phyloP scores from a whole-genome alignment of 2,888 invertebrate genomes.

The Conchocele bisecta region DNA sequence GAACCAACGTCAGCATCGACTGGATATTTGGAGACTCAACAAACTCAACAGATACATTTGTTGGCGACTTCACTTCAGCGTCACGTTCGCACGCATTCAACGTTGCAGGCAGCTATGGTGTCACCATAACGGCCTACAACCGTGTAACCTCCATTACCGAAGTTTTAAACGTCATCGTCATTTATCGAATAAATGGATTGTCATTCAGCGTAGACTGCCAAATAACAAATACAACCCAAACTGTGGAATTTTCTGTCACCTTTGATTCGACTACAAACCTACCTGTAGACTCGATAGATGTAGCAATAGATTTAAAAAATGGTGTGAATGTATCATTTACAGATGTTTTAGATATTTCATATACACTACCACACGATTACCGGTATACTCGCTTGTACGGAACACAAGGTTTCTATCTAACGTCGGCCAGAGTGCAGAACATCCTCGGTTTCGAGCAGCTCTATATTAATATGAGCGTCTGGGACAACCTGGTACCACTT shows the following conservation, averaged over 20 bases:
- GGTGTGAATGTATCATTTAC: too few relatives aligned
- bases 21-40: neutral
- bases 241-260: neutral
- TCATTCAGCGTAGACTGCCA: neutral
- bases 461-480: slow-evolving; percentile 16
- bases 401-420: slow-evolving; percentile 33
- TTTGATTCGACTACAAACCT: too few relatives aligned
- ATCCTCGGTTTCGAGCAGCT: slow-evolving; percentile 10
- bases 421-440: slow-evolving; percentile 17
- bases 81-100: neutral
- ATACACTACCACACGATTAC: too few relatives aligned
- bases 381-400: too few relatives aligned
- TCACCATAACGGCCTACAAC: neutral
- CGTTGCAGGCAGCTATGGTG: neutral
- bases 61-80: neutral
- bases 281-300: too few relatives aligned
- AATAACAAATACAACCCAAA: neutral
- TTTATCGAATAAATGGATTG: neutral
- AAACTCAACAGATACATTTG: neutral
- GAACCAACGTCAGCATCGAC: neutral
- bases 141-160: neutral
- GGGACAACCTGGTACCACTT: slow-evolving; percentile 36
- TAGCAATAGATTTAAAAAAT: too few relatives aligned
- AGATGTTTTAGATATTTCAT: too few relatives aligned
- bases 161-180: neutral